These are phyloP conservation scores for Heteractis magnifica DNA, from an alignment of 92 coral and sea anemone genomes.

Conservation along the genomic window DNA sequence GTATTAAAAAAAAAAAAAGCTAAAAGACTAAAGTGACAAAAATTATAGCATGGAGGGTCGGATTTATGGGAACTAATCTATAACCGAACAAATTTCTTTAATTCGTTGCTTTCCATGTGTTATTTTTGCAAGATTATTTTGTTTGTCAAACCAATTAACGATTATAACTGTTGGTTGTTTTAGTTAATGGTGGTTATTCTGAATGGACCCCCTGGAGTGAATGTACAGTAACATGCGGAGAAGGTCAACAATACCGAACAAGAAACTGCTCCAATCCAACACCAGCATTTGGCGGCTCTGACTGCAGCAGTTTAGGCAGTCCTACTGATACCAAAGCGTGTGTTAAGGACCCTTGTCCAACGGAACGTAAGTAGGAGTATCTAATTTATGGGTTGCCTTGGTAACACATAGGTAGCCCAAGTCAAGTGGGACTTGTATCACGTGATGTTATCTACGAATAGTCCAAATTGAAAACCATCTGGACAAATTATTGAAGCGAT, in stretches of 20 bases:
- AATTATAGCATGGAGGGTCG: too few relatives aligned
- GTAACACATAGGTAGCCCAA: background rate
- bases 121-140: too few relatives aligned
- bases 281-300: constrained; percentile 87
- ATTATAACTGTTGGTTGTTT: background rate
- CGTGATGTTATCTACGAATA: too few relatives aligned
- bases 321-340: constrained; percentile 79
- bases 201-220: constrained; percentile 74
- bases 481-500: too few relatives aligned
- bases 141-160: background rate
- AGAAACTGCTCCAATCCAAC: constrained; percentile 76
- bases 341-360: constrained; percentile 50
- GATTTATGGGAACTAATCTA: too few relatives aligned
- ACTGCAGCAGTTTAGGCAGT: constrained; percentile 66
- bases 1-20: too few relatives aligned
- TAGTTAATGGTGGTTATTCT: constrained; percentile 90
- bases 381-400: background rate
- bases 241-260: constrained; percentile 66
- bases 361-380: constrained; percentile 33
- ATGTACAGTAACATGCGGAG: constrained; percentile 82
- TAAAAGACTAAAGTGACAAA: too few relatives aligned
- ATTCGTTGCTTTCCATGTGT: too few relatives aligned
- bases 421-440: too few relatives aligned
- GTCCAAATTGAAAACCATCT: too few relatives aligned
- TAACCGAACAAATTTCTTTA: too few relatives aligned